Conservation (phyloP, 2,113 vertebrate genomes). For the Triplophysa tibetana region DNA sequence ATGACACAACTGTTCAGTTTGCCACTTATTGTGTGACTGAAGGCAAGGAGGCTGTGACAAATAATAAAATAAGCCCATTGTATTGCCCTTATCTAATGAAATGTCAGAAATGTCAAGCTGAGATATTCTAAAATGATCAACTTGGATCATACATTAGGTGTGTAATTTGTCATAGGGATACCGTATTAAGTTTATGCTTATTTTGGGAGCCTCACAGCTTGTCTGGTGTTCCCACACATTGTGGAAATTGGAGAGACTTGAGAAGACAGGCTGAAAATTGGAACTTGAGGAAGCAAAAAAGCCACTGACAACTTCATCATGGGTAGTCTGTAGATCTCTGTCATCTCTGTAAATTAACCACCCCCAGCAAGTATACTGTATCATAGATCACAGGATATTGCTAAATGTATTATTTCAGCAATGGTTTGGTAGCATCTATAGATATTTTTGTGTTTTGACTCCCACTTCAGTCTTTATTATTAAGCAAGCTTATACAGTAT, state of each 20-base stretch:
- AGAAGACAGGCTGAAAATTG: constrained; percentile 60
- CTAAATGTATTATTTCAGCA: constrained; percentile 42
- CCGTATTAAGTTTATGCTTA: constrained; percentile 23
- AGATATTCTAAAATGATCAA: background rate
- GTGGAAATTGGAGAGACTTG: constrained; percentile 39
- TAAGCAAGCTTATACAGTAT: background rate
- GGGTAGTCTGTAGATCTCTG: constrained; percentile 49
- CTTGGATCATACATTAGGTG: constrained; percentile 7
- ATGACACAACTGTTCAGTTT: too few relatives aligned
- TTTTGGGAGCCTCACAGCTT: constrained; percentile 38
- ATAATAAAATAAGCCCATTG: too few relatives aligned
- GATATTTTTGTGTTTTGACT: constrained; percentile 16
- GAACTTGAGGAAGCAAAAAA: constrained; percentile 36
- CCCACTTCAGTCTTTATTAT: background rate
- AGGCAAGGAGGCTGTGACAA: too few relatives aligned
- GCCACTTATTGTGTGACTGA: too few relatives aligned
- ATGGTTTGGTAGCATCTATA: constrained; percentile 1
- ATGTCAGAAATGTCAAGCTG: constrained; percentile 1
- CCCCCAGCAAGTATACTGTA: constrained; percentile 44
- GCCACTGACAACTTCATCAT: constrained; percentile 45
- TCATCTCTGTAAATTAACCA: constrained; percentile 55
- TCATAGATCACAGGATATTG: constrained; percentile 51
- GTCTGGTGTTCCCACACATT: constrained; percentile 47
- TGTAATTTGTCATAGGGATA: constrained; percentile 1
- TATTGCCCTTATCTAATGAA: background rate